These are phyloP conservation scores for Ambastaia sidthimunki DNA, from an alignment of 2,797 vertebrate genomes.

Conservation along the genomic window DNA sequence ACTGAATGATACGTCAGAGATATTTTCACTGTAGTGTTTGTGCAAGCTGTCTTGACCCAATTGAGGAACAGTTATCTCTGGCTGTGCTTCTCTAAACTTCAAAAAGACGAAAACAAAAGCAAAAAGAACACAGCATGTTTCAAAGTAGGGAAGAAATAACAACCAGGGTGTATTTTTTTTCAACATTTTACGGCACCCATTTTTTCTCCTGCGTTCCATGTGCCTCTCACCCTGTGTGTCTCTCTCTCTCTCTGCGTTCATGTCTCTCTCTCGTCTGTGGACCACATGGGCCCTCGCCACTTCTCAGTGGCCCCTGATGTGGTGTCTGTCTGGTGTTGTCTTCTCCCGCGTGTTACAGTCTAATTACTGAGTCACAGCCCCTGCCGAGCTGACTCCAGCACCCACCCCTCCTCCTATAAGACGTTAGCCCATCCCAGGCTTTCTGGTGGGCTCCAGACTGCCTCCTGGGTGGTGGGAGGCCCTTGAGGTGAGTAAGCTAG, in stretches of 20 bases:
- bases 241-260: conserved; percentile 7
- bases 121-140: conserved; percentile 54
- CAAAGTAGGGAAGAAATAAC: conserved; percentile 47
- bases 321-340: conserved; percentile 70
- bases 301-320: too few relatives aligned
- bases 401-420: conserved; percentile 42
- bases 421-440: conserved; percentile 51
- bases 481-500: conserved; percentile 46
- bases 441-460: conserved; percentile 53
- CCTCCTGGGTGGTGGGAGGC: conserved; percentile 57
- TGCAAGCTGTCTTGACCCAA: conserved; percentile 30
- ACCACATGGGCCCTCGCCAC: conserved; percentile 67
- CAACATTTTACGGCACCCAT: conserved; percentile 56
- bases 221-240: neutral
- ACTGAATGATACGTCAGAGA: conserved; percentile 26
- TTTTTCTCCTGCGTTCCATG: conserved; percentile 53
- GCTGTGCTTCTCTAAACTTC: conserved; percentile 37
- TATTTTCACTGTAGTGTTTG: neutral
- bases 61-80: conserved; percentile 44
- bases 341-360: conserved; percentile 70
- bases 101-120: conserved; percentile 57
- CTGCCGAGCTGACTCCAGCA: neutral
- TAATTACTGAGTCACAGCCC: conserved; percentile 71
- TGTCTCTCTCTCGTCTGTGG: conserved; percentile 55
- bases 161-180: conserved; percentile 16